Conservation (phyloP, 1,140 invertebrate species). For the Manduca sexta region DNA sequence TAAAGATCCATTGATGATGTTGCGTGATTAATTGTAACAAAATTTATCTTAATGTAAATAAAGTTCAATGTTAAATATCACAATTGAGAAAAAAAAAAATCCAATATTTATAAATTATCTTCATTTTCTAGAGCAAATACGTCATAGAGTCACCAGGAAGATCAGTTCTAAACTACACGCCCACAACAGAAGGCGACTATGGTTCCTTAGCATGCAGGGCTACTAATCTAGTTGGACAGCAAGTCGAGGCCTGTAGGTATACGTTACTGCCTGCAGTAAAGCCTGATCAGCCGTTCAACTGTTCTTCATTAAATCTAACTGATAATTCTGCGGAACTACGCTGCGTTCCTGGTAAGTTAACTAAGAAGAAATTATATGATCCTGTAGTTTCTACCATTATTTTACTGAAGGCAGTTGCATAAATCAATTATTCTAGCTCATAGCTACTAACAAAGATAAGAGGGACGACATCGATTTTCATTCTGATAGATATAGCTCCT, state of each 20-base stretch:
- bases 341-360: conserved; percentile 54
- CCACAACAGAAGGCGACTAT: conserved; percentile 82
- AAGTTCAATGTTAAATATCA: no score
- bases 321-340: conserved; percentile 80
- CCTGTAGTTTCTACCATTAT: no score
- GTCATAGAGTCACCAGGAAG: conserved; percentile 62
- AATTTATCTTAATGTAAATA: no score
- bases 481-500: no score
- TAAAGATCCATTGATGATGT: no score
- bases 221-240: conserved; percentile 79
- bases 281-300: conserved; percentile 85
- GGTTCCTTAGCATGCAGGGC: conserved; percentile 80
- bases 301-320: conserved; percentile 83
- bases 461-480: no score
- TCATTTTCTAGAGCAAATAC: conserved; percentile 35
- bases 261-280: conserved; percentile 81
- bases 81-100: neutral
- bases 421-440: no score
- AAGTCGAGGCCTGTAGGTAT: conserved; percentile 80
- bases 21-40: no score
- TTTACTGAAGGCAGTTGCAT: no score
- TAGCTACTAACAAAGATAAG: no score
- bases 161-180: conserved; percentile 83
- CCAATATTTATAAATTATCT: no score
- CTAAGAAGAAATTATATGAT: neutral